Conservation (phyloP, 2,888 invertebrate genomes). For the Gortyna flavago region DNA sequence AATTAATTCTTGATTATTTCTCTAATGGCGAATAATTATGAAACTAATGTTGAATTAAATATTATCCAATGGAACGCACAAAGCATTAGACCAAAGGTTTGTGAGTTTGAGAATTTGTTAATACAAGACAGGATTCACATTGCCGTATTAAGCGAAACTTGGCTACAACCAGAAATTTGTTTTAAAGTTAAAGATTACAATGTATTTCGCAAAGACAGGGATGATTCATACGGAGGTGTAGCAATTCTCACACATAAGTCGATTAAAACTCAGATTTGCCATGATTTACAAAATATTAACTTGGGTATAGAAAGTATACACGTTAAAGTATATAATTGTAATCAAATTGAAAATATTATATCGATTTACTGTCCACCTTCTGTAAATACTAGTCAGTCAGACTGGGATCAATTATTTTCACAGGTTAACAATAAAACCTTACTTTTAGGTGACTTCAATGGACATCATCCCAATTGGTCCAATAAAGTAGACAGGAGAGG, state of each 20-base stretch:
- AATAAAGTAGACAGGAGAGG: too few relatives aligned
- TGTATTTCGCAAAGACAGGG: constrained; percentile 2
- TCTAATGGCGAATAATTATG: neutral
- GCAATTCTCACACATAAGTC: constrained; percentile 1
- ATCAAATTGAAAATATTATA: too few relatives aligned
- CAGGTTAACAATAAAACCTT: too few relatives aligned
- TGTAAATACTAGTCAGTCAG: too few relatives aligned
- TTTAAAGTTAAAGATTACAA: constrained; percentile 11
- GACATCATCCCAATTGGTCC: too few relatives aligned
- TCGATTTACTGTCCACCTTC: too few relatives aligned
- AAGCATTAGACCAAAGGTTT: neutral
- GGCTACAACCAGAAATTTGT: neutral
- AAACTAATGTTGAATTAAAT: neutral
- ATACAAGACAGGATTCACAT: neutral
- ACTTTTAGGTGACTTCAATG: too few relatives aligned
- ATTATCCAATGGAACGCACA: constrained; percentile 11
- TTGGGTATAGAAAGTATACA: neutral
- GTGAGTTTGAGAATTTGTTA: constrained; percentile 5
- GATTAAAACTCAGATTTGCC: neutral
- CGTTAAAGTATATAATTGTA: too few relatives aligned
- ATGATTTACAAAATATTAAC: neutral
- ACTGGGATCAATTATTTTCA: too few relatives aligned
- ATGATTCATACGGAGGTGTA: neutral
- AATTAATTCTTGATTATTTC: constrained; percentile 14
- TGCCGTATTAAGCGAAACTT: constrained; percentile 11